Percentiles rank a stretch among this genome's conserved stretches.
Conservation (phyloP, 2,888 invertebrate species). For the Lordiphosa andalusiaca region DNA sequence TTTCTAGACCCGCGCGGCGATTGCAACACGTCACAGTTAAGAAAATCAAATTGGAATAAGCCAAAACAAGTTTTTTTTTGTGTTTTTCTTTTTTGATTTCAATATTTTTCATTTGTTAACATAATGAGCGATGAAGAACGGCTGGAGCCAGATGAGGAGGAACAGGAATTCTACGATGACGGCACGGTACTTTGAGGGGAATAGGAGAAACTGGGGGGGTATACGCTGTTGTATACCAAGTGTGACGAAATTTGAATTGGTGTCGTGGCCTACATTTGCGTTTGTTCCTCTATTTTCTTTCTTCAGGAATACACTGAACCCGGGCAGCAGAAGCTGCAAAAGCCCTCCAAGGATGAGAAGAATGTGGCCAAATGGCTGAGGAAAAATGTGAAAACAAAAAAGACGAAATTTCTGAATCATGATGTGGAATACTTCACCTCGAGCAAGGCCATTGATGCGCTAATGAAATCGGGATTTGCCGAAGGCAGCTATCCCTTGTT, state of each 20-base stretch:
- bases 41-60: constrained; percentile 17
- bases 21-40: constrained; percentile 61
- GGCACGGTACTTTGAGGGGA: constrained; percentile 47
- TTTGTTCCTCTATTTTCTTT: neutral
- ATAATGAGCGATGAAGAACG: constrained; percentile 47
- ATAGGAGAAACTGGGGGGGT: neutral
- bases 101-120: neutral
- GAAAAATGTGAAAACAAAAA: constrained; percentile 95
- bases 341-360: constrained; percentile 94
- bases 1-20: constrained; percentile 65
- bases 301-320: constrained; percentile 79
- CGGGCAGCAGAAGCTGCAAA: constrained; percentile 83
- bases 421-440: constrained; percentile 98
- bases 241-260: constrained; percentile 51
- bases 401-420: constrained; percentile 97
- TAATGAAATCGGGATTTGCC: constrained; percentile 95
- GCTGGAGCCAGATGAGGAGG: constrained; percentile 38
- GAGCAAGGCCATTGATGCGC: constrained; percentile 93
- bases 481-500: constrained; percentile 89
- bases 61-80: constrained; percentile 19
- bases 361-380: constrained; percentile 96
- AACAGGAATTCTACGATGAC: constrained; percentile 65
- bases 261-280: constrained; percentile 56
- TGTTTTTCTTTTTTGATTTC: neutral
- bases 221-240: constrained; percentile 18